phyloP scores from a whole-genome alignment of 2,797 vertebrate species.

The Chromobotia macracanthus region DNA sequence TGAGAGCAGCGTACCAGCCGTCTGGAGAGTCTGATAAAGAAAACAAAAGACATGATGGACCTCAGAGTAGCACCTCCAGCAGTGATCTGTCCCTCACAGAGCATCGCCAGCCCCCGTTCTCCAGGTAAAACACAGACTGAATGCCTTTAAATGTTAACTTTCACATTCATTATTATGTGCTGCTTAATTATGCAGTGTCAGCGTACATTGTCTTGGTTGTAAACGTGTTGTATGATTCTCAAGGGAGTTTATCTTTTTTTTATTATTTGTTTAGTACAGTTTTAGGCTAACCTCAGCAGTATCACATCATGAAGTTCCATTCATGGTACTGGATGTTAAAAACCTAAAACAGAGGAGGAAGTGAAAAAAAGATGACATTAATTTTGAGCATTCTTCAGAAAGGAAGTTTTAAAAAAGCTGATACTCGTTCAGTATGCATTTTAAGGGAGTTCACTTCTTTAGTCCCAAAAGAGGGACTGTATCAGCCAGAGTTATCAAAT shows the following conservation, averaged over 20 bases:
- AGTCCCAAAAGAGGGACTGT: too few species aligned
- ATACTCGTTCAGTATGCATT: too few species aligned
- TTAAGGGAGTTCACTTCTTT: too few species aligned
- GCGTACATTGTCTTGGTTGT: not conserved
- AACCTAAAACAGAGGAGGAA: too few species aligned
- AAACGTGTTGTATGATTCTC: not conserved
- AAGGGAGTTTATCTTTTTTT: not conserved
- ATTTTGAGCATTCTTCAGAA: too few species aligned
- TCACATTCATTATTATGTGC: not conserved
- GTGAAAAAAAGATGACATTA: too few species aligned
- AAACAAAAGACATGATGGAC: constrained; percentile 89
- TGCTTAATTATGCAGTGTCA: not conserved
- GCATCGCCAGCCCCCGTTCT: constrained; percentile 70
- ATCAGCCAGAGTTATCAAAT: too few species aligned
- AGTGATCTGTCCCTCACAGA: constrained; percentile 91
- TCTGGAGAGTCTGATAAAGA: constrained; percentile 99
- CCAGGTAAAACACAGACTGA: constrained; percentile 68
- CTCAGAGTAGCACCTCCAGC: constrained; percentile 90
- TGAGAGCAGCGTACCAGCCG: constrained; percentile 89
- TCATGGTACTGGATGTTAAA: too few species aligned
- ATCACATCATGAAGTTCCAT: too few species aligned
- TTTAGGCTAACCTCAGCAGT: too few species aligned
- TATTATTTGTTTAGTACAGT: too few species aligned
- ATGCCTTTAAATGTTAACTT: constrained; percentile 4
- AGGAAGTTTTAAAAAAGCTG: too few species aligned